phyloP scores from a whole-genome alignment of 2,113 vertebrate genomes.

The Dascyllus trimaculatus region DNA sequence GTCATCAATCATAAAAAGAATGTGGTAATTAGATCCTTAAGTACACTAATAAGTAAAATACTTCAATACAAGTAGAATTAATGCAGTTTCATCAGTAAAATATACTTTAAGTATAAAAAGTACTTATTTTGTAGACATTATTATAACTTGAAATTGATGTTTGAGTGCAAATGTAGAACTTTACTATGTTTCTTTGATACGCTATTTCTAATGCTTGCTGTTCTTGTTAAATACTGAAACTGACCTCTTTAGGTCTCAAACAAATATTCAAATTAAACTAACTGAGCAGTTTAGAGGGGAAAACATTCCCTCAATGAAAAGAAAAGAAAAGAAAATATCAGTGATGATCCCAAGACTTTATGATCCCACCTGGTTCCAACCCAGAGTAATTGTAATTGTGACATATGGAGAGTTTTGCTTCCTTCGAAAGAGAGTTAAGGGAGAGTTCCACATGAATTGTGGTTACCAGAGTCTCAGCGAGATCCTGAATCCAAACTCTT shows the following conservation, averaged over 20 bases:
- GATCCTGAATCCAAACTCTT: conserved; percentile 63
- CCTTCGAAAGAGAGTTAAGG: conserved; percentile 4
- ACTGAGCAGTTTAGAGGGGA: background rate
- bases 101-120: background rate
- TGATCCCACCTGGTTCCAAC: conserved; percentile 33
- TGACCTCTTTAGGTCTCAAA: conserved; percentile 10
- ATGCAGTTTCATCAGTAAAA: background rate
- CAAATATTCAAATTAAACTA: conserved; percentile 11
- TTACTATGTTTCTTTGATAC: background rate
- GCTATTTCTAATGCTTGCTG: background rate
- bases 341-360: conserved; percentile 14
- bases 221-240: background rate
- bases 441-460: conserved; percentile 39
- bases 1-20: conserved; percentile 2
- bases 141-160: background rate
- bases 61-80: background rate
- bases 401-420: conserved; percentile 55
- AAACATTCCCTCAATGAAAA: background rate
- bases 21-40: background rate
- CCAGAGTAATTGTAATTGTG: conserved; percentile 39
- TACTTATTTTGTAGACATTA: background rate
- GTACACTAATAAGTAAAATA: background rate
- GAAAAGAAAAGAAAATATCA: conserved; percentile 41
- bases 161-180: background rate
- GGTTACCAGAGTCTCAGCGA: conserved; percentile 56